Percentiles rank a stretch among this genome's conserved stretches.
phyloP scores from a whole-genome alignment of 2,113 vertebrate species.

The Ailurus styani region DNA sequence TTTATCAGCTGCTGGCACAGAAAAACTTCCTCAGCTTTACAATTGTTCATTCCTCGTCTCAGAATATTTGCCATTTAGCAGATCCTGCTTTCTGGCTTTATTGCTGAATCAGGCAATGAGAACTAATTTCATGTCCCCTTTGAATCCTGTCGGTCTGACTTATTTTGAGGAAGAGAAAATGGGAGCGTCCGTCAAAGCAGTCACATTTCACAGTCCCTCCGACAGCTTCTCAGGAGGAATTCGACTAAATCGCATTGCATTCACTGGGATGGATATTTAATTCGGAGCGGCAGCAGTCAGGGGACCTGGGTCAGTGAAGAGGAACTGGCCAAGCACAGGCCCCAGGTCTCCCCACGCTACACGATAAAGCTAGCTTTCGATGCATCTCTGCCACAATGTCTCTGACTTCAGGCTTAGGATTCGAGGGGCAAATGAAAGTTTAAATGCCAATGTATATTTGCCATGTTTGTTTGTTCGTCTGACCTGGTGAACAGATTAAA shows the following conservation, averaged over 20 bases:
- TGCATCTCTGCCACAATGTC: rapidly evolving
- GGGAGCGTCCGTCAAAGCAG: neutral
- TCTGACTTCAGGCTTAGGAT: neutral
- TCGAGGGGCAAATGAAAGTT: neutral
- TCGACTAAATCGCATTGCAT: neutral
- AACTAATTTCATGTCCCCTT: slow-evolving; percentile 57
- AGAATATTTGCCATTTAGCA: slow-evolving; percentile 35
- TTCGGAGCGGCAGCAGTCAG: neutral
- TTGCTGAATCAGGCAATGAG: slow-evolving; percentile 55
- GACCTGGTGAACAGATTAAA: neutral
- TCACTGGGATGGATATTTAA: neutral
- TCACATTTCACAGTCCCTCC: neutral
- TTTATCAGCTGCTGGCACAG: slow-evolving; percentile 21
- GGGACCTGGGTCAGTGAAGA: too few species aligned
- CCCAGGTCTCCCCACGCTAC: rapidly evolving
- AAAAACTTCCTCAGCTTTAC: neutral
- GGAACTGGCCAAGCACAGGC: rapidly evolving
- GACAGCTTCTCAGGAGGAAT: slow-evolving; percentile 20
- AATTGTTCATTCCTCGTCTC: neutral
- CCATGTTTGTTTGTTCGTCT: neutral
- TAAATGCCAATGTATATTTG: neutral
- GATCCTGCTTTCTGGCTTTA: slow-evolving; percentile 26
- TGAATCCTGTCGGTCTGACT: slow-evolving; percentile 49
- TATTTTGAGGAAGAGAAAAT: slow-evolving; percentile 36
- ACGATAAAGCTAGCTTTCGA: neutral